Conservation (phyloP, 2,797 vertebrate genomes). For the Agapornis canus region DNA sequence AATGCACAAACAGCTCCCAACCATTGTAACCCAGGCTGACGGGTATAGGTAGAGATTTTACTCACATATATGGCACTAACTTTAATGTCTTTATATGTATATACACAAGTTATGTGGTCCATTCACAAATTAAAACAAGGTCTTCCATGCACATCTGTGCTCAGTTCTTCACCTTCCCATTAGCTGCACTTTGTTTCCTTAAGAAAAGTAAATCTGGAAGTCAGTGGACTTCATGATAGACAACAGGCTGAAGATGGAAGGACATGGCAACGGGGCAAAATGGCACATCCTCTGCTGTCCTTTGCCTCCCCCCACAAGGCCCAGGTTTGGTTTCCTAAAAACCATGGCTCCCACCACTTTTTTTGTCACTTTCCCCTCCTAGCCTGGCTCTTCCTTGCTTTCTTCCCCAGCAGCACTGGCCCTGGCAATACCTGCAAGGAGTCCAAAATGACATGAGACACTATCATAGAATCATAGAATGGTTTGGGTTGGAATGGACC, state of each 20-base stretch:
- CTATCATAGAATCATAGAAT: background rate
- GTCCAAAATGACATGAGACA: background rate
- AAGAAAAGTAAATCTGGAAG: background rate
- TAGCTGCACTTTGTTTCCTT: background rate
- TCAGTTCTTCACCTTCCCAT: background rate
- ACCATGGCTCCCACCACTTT: background rate
- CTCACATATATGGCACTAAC: background rate
- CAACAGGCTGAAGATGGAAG: background rate
- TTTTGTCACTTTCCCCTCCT: background rate
- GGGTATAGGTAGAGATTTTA: background rate
- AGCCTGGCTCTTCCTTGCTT: background rate
- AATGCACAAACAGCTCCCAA: background rate
- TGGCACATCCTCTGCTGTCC: accelerated
- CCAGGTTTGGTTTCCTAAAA: background rate
- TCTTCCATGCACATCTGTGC: background rate
- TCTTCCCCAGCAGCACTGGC: background rate
- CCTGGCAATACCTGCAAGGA: background rate
- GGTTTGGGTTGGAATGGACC: background rate
- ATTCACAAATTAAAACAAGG: background rate
- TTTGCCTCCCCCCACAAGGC: background rate
- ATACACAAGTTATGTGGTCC: background rate
- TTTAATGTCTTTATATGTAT: background rate
- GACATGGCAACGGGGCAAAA: background rate
- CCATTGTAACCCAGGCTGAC: background rate
- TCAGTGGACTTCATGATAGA: background rate